Conservation (phyloP, 2,888 invertebrate species). For the Melanargia galathea region DNA sequence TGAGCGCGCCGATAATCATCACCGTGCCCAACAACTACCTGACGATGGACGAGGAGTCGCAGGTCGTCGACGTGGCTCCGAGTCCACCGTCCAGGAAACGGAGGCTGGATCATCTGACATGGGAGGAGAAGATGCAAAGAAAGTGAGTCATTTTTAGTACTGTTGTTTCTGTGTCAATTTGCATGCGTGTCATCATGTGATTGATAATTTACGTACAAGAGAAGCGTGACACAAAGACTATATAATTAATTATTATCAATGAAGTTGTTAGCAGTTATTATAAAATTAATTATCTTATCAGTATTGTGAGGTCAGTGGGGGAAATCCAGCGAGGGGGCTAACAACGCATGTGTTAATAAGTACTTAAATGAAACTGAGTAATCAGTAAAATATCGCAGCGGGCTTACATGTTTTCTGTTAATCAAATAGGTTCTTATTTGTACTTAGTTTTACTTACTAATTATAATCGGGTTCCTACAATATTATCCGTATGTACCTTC, state of each 20-base stretch:
- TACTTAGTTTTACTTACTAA: too few relatives aligned
- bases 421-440: too few relatives aligned
- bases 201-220: background rate
- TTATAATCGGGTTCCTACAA: too few relatives aligned
- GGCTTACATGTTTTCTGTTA: too few relatives aligned
- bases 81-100: slow-evolving; percentile 82
- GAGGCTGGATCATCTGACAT: slow-evolving; percentile 90
- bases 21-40: slow-evolving; percentile 77
- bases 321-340: too few relatives aligned
- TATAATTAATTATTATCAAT: too few relatives aligned
- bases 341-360: too few relatives aligned
- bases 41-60: slow-evolving; percentile 64
- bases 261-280: background rate
- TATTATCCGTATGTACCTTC: too few relatives aligned
- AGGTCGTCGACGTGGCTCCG: slow-evolving; percentile 61
- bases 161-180: slow-evolving; percentile 8
- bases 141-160: slow-evolving; percentile 84
- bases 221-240: background rate
- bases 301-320: background rate
- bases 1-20: slow-evolving; percentile 79
- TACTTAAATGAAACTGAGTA: too few relatives aligned
- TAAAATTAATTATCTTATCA: background rate
- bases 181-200: slow-evolving; percentile 29
- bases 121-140: slow-evolving; percentile 93
- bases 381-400: too few relatives aligned